Conservation (phyloP, 2,113 vertebrate genomes). For the Indri indri region DNA sequence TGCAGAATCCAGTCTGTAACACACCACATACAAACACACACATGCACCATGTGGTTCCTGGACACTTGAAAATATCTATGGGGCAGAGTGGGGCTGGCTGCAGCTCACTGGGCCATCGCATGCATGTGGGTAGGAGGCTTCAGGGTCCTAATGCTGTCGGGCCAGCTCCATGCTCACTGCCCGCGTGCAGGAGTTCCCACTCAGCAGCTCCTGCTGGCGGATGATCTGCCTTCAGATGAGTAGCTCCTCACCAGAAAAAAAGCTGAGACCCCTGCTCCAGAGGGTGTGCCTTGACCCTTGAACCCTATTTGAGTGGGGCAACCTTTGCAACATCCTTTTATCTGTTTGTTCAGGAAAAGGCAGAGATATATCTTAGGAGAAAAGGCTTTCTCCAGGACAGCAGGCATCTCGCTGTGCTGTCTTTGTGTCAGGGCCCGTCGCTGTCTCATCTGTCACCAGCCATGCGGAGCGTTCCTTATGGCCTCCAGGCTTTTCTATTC, state of each 20-base stretch:
- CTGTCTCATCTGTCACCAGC: neutral
- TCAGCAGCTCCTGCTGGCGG: neutral
- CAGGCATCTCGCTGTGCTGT: neutral
- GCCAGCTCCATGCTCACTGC: fast-evolving
- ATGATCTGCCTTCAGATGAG: neutral
- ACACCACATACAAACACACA: neutral
- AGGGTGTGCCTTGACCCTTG: neutral
- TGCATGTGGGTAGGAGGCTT: neutral
- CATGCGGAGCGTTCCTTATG: neutral
- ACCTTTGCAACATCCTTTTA: neutral
- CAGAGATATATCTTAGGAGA: neutral
- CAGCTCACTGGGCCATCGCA: neutral
- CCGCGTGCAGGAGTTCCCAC: fast-evolving
- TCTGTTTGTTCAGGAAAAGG: neutral
- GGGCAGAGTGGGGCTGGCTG: neutral
- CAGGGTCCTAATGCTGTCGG: fast-evolving
- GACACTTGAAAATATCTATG: fast-evolving
- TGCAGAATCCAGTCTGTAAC: neutral
- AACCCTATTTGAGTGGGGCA: neutral
- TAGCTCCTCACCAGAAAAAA: neutral
- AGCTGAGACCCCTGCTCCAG: neutral
- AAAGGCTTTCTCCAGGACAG: neutral
- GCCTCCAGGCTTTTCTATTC: neutral
- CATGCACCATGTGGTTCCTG: neutral
- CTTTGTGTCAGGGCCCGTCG: neutral